Conservation (phyloP, 2,113 vertebrate species). For the Varanus komodoensis region DNA sequence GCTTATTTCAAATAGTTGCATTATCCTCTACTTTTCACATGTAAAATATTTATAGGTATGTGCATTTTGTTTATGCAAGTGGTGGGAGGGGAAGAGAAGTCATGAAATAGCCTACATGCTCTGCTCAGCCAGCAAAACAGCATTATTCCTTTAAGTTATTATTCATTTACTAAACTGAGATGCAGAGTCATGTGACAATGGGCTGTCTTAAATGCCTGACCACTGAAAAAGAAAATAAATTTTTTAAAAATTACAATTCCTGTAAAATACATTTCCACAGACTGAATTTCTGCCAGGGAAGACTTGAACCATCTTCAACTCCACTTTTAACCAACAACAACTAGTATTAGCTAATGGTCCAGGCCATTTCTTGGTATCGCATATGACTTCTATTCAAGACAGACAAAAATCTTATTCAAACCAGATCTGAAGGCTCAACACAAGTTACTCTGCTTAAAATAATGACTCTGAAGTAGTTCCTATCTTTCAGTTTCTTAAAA, state of each 20-base stretch:
- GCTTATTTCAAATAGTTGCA: constrained; percentile 67
- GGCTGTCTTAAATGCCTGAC: constrained; percentile 71
- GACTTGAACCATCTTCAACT: constrained; percentile 81
- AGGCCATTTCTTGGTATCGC: constrained; percentile 80
- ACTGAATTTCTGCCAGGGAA: constrained; percentile 82
- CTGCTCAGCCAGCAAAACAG: constrained; percentile 53
- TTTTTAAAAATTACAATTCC: constrained; percentile 78
- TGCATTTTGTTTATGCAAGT: background rate
- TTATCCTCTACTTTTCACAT: constrained; percentile 57
- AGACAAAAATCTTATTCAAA: constrained; percentile 83
- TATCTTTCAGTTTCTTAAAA: constrained; percentile 74
- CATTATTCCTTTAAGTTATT: constrained; percentile 57
- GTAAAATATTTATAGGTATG: constrained; percentile 59
- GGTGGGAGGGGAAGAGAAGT: background rate
- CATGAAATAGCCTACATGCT: constrained; percentile 16
- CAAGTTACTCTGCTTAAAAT: constrained; percentile 75
- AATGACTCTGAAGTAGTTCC: constrained; percentile 79
- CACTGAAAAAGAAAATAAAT: constrained; percentile 66
- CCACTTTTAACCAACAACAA: constrained; percentile 81
- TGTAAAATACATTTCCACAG: constrained; percentile 82
- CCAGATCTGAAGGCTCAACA: constrained; percentile 79
- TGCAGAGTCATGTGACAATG: constrained; percentile 62
- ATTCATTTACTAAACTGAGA: constrained; percentile 65
- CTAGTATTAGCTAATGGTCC: constrained; percentile 84
- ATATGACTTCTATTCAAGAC: constrained; percentile 84